Conservation (phyloP, 2,113 vertebrate species). For the Indicator maculatus region DNA sequence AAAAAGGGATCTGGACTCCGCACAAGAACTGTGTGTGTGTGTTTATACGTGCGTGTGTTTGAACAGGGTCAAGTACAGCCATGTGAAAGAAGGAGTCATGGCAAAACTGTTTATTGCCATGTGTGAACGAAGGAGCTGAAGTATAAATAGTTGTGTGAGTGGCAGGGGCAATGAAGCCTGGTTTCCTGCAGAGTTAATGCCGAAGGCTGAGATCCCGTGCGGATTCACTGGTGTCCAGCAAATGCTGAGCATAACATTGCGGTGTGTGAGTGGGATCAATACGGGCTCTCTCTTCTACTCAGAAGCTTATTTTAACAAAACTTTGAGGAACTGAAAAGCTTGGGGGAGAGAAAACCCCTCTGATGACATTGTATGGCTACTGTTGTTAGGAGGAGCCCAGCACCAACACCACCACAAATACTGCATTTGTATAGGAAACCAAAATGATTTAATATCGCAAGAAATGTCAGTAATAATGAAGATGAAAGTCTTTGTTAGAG, state of each 20-base stretch:
- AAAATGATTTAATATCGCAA: background rate
- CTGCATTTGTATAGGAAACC: background rate
- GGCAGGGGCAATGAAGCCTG: constrained; percentile 61
- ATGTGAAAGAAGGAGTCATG: constrained; percentile 27
- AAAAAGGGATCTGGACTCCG: background rate
- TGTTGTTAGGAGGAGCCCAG: background rate
- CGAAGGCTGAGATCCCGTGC: background rate
- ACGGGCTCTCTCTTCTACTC: background rate
- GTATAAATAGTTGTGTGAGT: constrained; percentile 48
- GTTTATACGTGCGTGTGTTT: background rate
- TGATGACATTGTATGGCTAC: background rate
- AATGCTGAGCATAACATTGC: background rate
- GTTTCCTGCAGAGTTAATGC: constrained; percentile 13
- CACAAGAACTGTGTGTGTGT: background rate
- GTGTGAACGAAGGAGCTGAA: constrained; percentile 45
- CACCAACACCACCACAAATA: background rate
- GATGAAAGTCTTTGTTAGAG: background rate
- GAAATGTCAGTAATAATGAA: background rate
- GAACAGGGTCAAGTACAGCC: constrained; percentile 33
- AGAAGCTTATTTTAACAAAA: constrained; percentile 43
- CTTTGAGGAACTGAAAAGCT: background rate
- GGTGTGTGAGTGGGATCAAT: background rate
- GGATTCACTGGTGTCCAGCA: constrained; percentile 6
- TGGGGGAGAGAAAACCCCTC: background rate
- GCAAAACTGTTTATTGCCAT: constrained; percentile 16